These are phyloP conservation scores for Orussus abietinus DNA, from an alignment of 1,140 invertebrate species.

Conservation along the genomic window DNA sequence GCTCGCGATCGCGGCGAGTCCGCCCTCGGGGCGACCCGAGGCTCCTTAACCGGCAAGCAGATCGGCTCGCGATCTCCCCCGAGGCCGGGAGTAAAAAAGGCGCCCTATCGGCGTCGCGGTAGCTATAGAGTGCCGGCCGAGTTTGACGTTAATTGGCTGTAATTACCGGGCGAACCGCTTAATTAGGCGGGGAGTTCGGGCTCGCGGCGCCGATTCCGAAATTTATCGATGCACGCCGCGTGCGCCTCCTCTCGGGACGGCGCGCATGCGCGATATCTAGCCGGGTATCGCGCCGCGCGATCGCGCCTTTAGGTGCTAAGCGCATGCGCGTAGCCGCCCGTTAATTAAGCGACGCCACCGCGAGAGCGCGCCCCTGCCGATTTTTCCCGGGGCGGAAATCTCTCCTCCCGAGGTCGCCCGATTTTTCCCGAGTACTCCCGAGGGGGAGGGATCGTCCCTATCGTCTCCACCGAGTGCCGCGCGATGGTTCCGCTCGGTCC, in stretches of 20 bases:
- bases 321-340: constrained; percentile 28
- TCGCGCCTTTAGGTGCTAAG: constrained; percentile 31
- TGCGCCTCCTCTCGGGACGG: constrained; percentile 18
- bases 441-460: no score
- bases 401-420: neutral
- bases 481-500: no score
- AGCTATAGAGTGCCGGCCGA: constrained; percentile 20
- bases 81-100: no score
- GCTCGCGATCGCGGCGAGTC: no score
- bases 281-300: constrained; percentile 39
- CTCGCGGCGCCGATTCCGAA: constrained; percentile 37
- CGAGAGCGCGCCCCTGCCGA: constrained; percentile 25
- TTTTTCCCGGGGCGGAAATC: no score
- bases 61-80: constrained; percentile 19
- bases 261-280: constrained; percentile 6
- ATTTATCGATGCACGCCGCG: constrained; percentile 38
- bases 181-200: constrained; percentile 33
- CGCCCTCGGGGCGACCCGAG: no score
- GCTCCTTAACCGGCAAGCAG: no score
- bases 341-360: constrained; percentile 42
- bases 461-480: no score
- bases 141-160: constrained; percentile 47
- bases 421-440: neutral
- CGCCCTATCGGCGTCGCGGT: constrained; percentile 16
- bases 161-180: constrained; percentile 45